Evolutionary conservation across 2,113 vertebrate genomes (phyloP), one percentile per base, ranked within the genome.

Genomic region (Crotophaga sulcirostris): DNA sequence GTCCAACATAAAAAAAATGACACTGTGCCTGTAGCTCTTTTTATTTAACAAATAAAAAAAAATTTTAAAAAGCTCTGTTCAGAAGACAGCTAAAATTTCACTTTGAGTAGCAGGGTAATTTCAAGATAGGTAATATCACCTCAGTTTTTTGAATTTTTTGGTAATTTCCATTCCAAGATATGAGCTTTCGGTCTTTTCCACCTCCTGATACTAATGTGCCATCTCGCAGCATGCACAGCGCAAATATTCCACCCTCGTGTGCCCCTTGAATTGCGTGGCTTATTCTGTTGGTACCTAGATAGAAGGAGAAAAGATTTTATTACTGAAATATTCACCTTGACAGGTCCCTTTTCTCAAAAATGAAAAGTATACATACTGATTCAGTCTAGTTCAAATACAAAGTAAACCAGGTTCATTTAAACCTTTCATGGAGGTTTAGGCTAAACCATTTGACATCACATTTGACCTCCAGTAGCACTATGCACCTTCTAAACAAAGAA

Each of bases 171-270:
- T 99, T 98, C 99, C 99, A 99, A 49, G 99, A 99, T 84, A 99
- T 97, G 81, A 99, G 98, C 92, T 98, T 98, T 34, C 99, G 98
- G 97, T 99, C 99, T 95, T 99, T 99, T 33, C 99, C 98, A 16
- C 98, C 99, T 88, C 99, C 99, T 2, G 99, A 99, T 73, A 99
- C 98, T 90, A 99, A 94, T 0, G 99, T 99, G 85, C 99, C 99
- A 9, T 99, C 99, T 96, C 99, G 98, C 94, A 99, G 95, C 99
- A 99, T 99, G 86, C 99, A 99, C 96, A 99, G 98, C 24, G 99
- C 98, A 97, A 99, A 99, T 97, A 99, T 98, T 77, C 99, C 99
- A 23, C 99, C 99, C 91, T 99, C 99, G 4, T 99, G 99, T 87
- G 99, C 99, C 34, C 99, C 99, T 84, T 98, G 99, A 90, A 99